Evolutionary conservation across 2,797 vertebrate genomes (phyloP), one percentile per base, ranked within the genome.

Genomic region (Cetoscarus ocellatus): DNA sequence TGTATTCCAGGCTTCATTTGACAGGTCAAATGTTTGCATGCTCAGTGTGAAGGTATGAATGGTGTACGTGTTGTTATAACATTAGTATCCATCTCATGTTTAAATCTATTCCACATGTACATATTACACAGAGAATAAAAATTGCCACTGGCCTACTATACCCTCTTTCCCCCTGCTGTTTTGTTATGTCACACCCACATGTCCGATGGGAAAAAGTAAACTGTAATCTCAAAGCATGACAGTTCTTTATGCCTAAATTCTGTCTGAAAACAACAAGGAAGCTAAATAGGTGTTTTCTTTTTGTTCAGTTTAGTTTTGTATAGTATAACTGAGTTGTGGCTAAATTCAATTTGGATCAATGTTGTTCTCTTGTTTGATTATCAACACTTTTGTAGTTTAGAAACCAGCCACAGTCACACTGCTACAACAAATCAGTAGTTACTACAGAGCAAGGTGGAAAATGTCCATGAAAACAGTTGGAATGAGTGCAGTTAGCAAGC

Each of bases 391-490:
- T 4, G 27, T 27, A 27, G 27, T 27, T 27, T 4, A 27, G 27
- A 27, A 27, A 27, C 27, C 27, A 27, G 4, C 27, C 27, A 27
- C 27, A 27, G 27, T 27, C 27, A 27, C 27, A 27, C 27, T 27
- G 27, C 49, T 12, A 27, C 18, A 27, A 13, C 49, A 27, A 11
- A 17, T 27, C 12, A 6, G 3, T n/a, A n/a, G n/a, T n/a, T 12
- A 6, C 11, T 5, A 7, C 8, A 39, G 27, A 43, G 36, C 2
- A 0, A 10, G 6, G 42, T 10, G 19, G 4, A 49, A 27, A 27
- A 27, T 27, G 34, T 48, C 42, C 35, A 55, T 60, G 11, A 60
- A 48, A 63, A 78, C 39, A 50, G 11, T 4, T 27, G 27, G 27
- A 27, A 27, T 27, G 27, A 27, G 27, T 27, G 27, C 27, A 27